Percentiles rank a stretch among this genome's conserved stretches.
Conservation (phyloP, 92 coral and sea anemone genomes). For the Anthopleura xanthogrammica region DNA sequence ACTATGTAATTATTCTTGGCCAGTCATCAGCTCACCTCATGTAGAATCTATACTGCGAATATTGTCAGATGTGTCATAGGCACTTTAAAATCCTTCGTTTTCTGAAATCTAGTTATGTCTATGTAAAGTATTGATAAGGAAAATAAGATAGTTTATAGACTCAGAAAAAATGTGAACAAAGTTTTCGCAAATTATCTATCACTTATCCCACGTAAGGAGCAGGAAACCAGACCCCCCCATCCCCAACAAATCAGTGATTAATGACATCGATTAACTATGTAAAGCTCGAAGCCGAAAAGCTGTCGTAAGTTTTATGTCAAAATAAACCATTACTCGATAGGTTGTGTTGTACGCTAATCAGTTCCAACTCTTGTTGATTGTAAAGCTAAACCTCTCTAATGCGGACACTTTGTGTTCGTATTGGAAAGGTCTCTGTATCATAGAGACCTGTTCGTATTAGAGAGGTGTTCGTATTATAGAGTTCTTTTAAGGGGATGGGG, state of each 20-base stretch:
- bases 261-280: slow-evolving; percentile 69
- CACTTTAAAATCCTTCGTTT: slow-evolving; percentile 12
- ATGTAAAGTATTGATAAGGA: slow-evolving; percentile 14
- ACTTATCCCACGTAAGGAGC: slow-evolving; percentile 42
- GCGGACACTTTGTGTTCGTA: too few species aligned
- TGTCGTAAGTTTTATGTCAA: slow-evolving; percentile 96
- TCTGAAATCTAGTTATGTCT: slow-evolving; percentile 16
- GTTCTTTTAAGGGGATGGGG: too few species aligned
- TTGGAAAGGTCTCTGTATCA: too few species aligned
- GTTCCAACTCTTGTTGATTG: background rate
- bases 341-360: slow-evolving; percentile 32
- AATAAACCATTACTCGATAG: slow-evolving; percentile 92
- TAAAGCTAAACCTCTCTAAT: too few species aligned
- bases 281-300: slow-evolving; percentile 83
- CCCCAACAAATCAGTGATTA: slow-evolving; percentile 61
- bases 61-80: too few species aligned
- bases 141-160: slow-evolving; percentile 36
- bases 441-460: too few species aligned
- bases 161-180: slow-evolving; percentile 2
- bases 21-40: too few species aligned
- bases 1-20: too few species aligned
- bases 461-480: too few species aligned
- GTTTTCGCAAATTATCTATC: slow-evolving; percentile 40
- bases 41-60: too few species aligned
- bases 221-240: slow-evolving; percentile 13